Percentiles rank a stretch among this genome's conserved stretches.
Evolutionary conservation across 2,797 vertebrate species (phyloP).

Genomic region (Phaenicophaeus curvirostris): DNA sequence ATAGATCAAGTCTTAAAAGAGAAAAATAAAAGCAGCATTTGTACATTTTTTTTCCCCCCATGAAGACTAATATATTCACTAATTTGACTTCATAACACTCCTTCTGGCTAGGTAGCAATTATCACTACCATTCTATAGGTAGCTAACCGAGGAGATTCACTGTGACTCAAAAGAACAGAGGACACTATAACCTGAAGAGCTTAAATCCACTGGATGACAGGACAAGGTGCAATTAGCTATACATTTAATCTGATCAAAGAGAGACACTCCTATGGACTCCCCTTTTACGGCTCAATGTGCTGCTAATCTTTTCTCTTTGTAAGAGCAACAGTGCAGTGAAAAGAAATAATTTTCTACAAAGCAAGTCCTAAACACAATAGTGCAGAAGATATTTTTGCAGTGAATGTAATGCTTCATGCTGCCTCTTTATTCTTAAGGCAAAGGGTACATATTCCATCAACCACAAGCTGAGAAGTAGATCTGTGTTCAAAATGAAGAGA

Average conservation of each 20-base stretch:
- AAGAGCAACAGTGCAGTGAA: constrained; percentile 5
- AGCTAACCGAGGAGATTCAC: neutral
- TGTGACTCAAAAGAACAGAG: neutral
- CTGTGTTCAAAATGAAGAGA: neutral
- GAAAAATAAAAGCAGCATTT: constrained; percentile 22
- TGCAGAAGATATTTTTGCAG: neutral
- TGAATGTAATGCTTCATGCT: neutral
- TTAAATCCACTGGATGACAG: neutral
- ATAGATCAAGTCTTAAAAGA: neutral
- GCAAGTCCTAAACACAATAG: neutral
- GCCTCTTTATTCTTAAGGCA: constrained; percentile 1
- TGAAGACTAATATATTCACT: neutral
- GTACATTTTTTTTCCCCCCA: neutral
- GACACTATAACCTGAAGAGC: neutral
- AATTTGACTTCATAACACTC: neutral
- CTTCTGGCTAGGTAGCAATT: neutral
- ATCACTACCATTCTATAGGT: neutral
- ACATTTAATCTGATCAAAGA: constrained; percentile 31
- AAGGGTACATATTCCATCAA: neutral
- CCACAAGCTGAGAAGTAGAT: neutral
- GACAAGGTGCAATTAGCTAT: constrained; percentile 1
- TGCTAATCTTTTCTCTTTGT: neutral
- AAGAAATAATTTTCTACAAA: constrained; percentile 39
- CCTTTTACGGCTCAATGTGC: neutral
- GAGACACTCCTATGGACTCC: neutral